Evolutionary conservation across 1,140 invertebrate genomes (phyloP), one percentile per base, ranked within the genome.

Genomic region (Adoxophyes honmai): DNA sequence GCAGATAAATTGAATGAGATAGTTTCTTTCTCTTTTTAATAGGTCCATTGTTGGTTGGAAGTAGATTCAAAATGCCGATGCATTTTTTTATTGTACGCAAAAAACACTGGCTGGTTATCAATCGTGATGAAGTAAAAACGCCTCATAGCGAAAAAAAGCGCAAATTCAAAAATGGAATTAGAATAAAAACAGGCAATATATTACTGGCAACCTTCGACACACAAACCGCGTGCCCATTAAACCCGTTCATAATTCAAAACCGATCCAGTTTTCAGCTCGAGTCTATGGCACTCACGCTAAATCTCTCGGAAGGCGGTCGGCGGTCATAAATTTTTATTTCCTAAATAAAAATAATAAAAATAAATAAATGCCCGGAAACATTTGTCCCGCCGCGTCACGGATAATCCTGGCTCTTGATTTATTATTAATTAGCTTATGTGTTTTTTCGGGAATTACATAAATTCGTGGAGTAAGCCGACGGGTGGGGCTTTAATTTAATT

Each of bases 311-410:
- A 84, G 78, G 81, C 81, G 78, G 81, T 81, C 68, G 68, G 59
- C 55, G 59, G 39, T 62, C 74, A 73, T 84, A 84, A 81, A 84
- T 84, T 84, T 78, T 75, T 78, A 77, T 80, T 80, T 75, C 70
- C 66, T 78, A 78, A 77, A 80, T 80, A 84, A 80, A 81, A 81
- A 84, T 84, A 84, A 84, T 81, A 75, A 75, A 82, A 75, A 80
- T 74, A 80, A 81, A 76, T 75, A 79, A 84, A 76, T 69, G 64
- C 54, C 73, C 78, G 77, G 78, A 81, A 80, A 77, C 81, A 77
- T 84, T 84, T 77, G 81, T 84, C 76, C 72, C 62, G 68, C 48
- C 57, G 64, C 70, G 78, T 80, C 75, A 73, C 66, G 62, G 64
- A 64, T 84, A 77, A 84, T 84, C 78, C 78, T 68, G 70, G 60